These are phyloP conservation scores for Diplogasteroides magnus DNA, from an alignment of 1,140 invertebrate species.

Conservation along the genomic window DNA sequence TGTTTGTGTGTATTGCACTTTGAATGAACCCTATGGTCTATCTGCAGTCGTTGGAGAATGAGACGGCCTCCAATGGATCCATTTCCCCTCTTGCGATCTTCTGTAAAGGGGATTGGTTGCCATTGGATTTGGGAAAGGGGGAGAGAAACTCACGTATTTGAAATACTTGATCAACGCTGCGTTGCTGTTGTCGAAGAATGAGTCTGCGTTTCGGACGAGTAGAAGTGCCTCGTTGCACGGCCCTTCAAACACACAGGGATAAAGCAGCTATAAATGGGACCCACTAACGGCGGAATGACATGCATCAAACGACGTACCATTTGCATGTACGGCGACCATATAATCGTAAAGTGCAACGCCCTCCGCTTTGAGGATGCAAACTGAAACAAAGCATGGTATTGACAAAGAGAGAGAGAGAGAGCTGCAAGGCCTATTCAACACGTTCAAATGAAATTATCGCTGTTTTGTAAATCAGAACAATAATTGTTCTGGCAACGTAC, in stretches of 20 bases:
- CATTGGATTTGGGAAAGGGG: too few relatives aligned
- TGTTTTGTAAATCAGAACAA: background rate
- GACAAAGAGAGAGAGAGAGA: background rate
- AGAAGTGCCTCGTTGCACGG: slow-evolving; percentile 24
- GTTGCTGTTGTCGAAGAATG: slow-evolving; percentile 20
- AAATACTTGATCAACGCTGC: slow-evolving; percentile 5
- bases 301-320: slow-evolving; percentile 1
- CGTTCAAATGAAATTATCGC: too few relatives aligned
- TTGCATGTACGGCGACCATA: slow-evolving; percentile 8
- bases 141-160: slow-evolving; percentile 6
- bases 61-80: slow-evolving; percentile 9
- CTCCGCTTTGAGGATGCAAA: slow-evolving; percentile 19
- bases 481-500: background rate
- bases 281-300: too few relatives aligned
- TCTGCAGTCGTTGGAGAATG: slow-evolving; percentile 9
- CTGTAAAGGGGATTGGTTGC: background rate
- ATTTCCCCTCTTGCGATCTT: slow-evolving; percentile 12
- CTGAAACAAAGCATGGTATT: slow-evolving; percentile 1
- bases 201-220: slow-evolving; percentile 17
- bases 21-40: background rate
- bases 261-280: background rate
- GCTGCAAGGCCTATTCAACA: too few relatives aligned
- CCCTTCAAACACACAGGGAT: background rate
- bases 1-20: background rate
- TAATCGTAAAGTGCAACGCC: background rate